Conservation (phyloP, 2,888 invertebrate species). For the Pediacus dermestoides region DNA sequence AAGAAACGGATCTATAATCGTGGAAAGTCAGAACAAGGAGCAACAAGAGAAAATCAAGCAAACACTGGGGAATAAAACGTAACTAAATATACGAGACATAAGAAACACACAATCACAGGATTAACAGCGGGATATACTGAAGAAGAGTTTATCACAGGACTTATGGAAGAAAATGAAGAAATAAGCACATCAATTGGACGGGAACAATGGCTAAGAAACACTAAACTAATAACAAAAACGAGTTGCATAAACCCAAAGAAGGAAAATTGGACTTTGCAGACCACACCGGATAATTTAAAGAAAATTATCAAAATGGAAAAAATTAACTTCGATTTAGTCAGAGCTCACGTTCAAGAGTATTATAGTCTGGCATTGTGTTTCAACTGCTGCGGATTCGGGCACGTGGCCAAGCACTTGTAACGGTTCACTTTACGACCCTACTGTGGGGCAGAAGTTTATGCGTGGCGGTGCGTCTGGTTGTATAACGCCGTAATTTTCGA, state of each 20-base stretch:
- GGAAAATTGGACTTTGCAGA: slow-evolving; percentile 11
- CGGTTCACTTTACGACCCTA: too few species aligned
- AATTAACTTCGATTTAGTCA: slow-evolving; percentile 8
- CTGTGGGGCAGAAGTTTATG: too few species aligned
- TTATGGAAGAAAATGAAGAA: slow-evolving; percentile 7
- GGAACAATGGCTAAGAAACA: too few species aligned
- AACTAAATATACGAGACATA: slow-evolving; percentile 6
- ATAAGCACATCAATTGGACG: neutral
- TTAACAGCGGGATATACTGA: slow-evolving; percentile 5
- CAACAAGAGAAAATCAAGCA: slow-evolving; percentile 11
- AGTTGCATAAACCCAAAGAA: slow-evolving; percentile 1
- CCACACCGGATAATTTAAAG: slow-evolving; percentile 3
- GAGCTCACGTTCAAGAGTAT: slow-evolving; percentile 10
- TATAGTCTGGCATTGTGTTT: slow-evolving; percentile 11
- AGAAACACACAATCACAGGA: slow-evolving; percentile 8
- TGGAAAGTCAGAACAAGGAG: slow-evolving; percentile 4
- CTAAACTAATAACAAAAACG: slow-evolving; percentile 8
- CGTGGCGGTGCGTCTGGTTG: too few species aligned
- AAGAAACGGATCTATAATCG: slow-evolving; percentile 8
- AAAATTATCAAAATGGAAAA: slow-evolving; percentile 10
- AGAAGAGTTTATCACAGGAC: slow-evolving; percentile 9
- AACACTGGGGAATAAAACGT: neutral
- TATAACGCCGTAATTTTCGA: too few species aligned
- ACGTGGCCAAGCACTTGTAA: slow-evolving; percentile 11
- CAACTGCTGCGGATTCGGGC: slow-evolving; percentile 15